Evolutionary conservation across 2,888 invertebrate genomes (phyloP), one percentile per base, ranked within the genome.

Genomic region (Plebejus melissa): DNA sequence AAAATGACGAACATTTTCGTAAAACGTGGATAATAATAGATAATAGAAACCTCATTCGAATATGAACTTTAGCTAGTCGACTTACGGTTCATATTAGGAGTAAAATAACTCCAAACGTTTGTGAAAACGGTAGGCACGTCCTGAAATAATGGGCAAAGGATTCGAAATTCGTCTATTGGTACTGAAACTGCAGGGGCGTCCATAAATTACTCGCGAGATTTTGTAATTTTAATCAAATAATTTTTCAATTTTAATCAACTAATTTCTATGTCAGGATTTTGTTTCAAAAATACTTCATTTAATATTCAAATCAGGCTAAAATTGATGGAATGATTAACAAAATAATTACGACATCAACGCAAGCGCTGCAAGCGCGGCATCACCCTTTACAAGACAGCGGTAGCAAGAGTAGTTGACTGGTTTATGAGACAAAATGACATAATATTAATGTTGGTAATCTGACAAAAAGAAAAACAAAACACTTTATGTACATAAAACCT

Each of bases 1-100:
- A 65, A 65, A 65, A 65, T 60, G 60, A 60, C 28, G 60, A 60
- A 65, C 32, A 65, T 65, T 65, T 65, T 58, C 65, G 13, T 32
- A 32, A 60, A 65, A 36, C 5, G 4, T 36, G 0, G 32, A 65
- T 65, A 32, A 32, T 46, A 32, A 32, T 46, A 16, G 2, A 4
- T 54, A 3, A 46, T 0, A 9, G 2, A 41, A 46, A 46, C 46
- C 1, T 46, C 16, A 54, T 54, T 54, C 54, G 16, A 54, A 9
- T 13, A 54, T 54, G 54, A 54, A 2, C 54, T 2, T 54, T 54
- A 54, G 4, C 2, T 0, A 1, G 16, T 16, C 16, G 16, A 16
- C 1, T 54, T 16, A 54, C 13, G 4, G 54, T 54, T 16, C 54
- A 54, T 54, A 16, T 54, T 54, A 54, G 50, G 13, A 13, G 50